Conservation (phyloP, 2,113 vertebrate species). For the Hemibagrus wyckioides region DNA sequence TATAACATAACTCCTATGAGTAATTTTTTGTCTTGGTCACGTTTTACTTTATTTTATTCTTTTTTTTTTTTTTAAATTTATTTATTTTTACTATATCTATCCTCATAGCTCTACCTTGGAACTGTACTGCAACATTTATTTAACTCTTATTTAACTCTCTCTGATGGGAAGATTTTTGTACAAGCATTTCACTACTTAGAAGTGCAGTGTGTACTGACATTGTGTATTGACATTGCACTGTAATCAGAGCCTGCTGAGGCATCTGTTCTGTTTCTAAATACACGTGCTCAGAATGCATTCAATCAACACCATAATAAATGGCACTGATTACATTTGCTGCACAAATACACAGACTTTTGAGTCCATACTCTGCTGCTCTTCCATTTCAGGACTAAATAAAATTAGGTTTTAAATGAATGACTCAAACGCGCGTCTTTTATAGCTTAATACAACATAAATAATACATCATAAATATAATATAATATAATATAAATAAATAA, state of each 20-base stretch:
- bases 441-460: neutral
- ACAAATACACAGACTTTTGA: neutral
- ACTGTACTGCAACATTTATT: no score
- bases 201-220: neutral
- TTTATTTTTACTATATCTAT: no score
- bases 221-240: neutral
- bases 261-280: neutral
- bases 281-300: neutral
- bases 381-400: neutral
- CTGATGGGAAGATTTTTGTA: no score
- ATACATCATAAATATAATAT: neutral
- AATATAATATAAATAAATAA: neutral
- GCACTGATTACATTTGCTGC: neutral
- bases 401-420: neutral
- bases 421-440: neutral
- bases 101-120: no score
- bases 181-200: no score
- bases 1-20: no score
- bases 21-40: no score
- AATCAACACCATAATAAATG: neutral
- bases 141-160: no score
- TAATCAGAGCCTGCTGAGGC: neutral
- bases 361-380: neutral
- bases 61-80: no score
- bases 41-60: no score